A percentile compares a stretch with the other conserved stretches of the same genome.
Evolutionary conservation across 2,797 vertebrate species (phyloP).

Genomic region (Valencia hispanica): DNA sequence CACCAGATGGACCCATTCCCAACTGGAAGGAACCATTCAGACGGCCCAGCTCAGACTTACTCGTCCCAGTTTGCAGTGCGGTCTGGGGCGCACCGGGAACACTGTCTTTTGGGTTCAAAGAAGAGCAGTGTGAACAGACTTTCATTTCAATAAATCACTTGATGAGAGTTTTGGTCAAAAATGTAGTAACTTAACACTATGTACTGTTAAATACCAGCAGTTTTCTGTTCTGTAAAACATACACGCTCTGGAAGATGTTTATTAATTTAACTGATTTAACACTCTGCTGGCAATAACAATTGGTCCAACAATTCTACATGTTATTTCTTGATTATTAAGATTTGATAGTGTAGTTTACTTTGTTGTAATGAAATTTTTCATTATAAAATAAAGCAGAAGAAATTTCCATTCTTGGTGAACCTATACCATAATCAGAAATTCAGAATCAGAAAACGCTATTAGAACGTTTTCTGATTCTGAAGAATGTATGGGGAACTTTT

Average conservation of each 20-base stretch:
- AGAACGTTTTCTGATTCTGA: no score
- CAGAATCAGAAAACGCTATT: no score
- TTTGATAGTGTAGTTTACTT: neutral
- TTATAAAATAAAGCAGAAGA: neutral
- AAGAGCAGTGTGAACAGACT: conserved; percentile 66
- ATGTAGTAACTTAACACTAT: neutral
- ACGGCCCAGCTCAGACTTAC: conserved; percentile 83
- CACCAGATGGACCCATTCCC: conserved; percentile 52
- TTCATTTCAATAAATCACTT: neutral
- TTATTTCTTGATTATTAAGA: neutral
- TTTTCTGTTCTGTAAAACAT: neutral
- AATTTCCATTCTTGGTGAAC: neutral
- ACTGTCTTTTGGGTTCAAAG: conserved; percentile 87
- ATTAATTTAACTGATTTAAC: neutral
- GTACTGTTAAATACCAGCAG: neutral
- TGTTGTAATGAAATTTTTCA: neutral
- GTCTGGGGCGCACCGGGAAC: conserved; percentile 89
- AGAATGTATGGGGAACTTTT: neutral
- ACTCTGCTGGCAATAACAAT: neutral
- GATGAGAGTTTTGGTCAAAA: conserved; percentile 12
- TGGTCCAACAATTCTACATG: neutral
- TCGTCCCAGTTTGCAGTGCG: conserved; percentile 88
- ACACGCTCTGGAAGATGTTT: neutral
- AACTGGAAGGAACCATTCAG: conserved; percentile 61
- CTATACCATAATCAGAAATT: no score